phyloP scores from a whole-genome alignment of 2,113 vertebrate genomes.

The Cyanistes caeruleus region DNA sequence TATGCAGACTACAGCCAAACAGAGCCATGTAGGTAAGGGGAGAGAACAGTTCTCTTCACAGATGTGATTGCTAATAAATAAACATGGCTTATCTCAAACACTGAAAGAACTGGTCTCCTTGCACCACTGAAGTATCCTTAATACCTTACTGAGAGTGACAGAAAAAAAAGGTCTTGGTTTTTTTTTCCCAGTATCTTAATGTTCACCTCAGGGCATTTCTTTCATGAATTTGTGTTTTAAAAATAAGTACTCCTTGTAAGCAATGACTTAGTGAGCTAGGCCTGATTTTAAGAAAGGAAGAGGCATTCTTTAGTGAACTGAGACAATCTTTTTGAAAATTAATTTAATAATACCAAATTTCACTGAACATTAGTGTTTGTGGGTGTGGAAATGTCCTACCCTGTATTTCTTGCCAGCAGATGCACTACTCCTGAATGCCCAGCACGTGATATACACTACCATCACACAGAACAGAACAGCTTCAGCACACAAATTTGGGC shows the following conservation, averaged over 20 bases:
- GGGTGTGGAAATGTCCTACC: not conserved
- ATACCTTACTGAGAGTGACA: not conserved
- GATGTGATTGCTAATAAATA: not conserved
- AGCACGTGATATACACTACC: fast-evolving
- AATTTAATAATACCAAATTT: not conserved
- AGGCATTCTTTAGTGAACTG: not conserved
- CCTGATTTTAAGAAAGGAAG: not conserved
- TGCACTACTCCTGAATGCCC: not conserved
- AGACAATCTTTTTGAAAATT: not conserved
- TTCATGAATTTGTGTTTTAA: not conserved
- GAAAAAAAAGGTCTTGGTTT: not conserved
- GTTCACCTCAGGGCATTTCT: not conserved
- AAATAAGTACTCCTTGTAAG: not conserved
- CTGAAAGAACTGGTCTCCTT: not conserved
- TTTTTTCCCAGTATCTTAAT: not conserved
- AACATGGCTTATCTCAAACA: not conserved
- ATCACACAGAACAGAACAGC: not conserved
- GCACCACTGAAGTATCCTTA: not conserved
- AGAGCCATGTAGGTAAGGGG: not conserved
- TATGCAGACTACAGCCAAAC: not conserved
- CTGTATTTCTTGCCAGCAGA: not conserved
- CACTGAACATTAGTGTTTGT: not conserved
- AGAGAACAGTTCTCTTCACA: not conserved
- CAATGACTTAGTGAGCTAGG: not conserved
- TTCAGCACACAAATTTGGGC: not conserved